Evolutionary conservation across 2,888 invertebrate species (phyloP), one percentile per base, ranked within the genome.

Genomic region (Lasioglossum pauxillum): DNA sequence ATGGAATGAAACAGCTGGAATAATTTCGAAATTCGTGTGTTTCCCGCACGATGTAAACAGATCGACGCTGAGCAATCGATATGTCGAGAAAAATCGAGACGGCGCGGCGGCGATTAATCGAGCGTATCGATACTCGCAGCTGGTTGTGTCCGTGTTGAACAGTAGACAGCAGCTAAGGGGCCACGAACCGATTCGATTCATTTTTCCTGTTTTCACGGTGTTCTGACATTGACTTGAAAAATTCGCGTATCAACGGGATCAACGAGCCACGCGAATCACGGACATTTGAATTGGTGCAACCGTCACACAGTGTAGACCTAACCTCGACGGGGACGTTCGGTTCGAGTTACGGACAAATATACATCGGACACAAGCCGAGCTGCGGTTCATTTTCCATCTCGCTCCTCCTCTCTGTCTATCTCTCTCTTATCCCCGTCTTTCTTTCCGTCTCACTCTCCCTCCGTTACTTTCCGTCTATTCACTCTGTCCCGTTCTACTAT

Each of bases 91-190:
- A 60, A 8, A 16, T 57, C 67, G 75, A 38, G 12, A 12, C 44
- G 44, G 44, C 44, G 44, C 44, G 44, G 38, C 19, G 44, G 76
- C 86, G 81, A 85, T 78, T 64, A 74, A 74, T 86, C 81, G 83
- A 71, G 16, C 72, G 74, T 69, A n/a, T 72, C 80, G 81, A 80
- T 49, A 80, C 10, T 86, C 82, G 81, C 86, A 87, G 76, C 81
- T 81, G 79, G 79, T 83, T 77, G 77, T 83, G 75, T 78, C 75
- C 69, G 76, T 78, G 71, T 75, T 46, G 83, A 88, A 88, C 75
- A 87, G 84, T 87, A 87, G 87, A 88, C 84, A 82, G 84, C 78
- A 86, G 83, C 78, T 67, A 84, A 76, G 67, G 44, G 76, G 38
- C 69, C 77, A 38, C 69, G 46, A 82, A 80, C 82, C 71, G 41